Conservation (phyloP, 2,797 vertebrate species). For the Onychomys arenicola region DNA sequence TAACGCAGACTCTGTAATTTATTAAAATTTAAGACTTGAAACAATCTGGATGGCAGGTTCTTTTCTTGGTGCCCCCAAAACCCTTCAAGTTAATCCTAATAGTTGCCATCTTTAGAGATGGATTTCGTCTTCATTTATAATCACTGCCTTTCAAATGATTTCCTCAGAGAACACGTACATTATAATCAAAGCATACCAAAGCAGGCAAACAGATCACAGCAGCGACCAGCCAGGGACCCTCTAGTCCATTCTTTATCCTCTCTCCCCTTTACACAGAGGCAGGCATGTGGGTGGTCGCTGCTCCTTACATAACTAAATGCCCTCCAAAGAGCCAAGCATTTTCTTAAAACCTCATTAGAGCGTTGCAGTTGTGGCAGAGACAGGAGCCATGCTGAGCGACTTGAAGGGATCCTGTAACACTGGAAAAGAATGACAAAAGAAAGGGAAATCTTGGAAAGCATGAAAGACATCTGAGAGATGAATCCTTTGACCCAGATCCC, state of each 20-base stretch:
- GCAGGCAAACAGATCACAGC: background rate
- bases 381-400: background rate
- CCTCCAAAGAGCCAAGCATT: background rate
- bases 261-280: background rate
- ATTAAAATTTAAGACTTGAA: conserved; percentile 61
- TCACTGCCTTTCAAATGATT: conserved; percentile 54
- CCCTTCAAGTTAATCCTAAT: conserved; percentile 18
- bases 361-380: background rate
- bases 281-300: background rate
- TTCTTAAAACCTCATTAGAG: conserved; percentile 43
- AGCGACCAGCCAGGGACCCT: background rate
- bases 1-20: background rate
- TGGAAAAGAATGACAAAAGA: background rate
- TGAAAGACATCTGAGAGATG: background rate
- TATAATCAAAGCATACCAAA: conserved; percentile 11
- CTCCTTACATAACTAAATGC: background rate
- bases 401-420: background rate
- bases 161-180: background rate
- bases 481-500: background rate
- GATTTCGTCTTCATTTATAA: conserved; percentile 56
- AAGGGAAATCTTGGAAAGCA: background rate
- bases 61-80: conserved; percentile 18
- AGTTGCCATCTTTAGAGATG: background rate
- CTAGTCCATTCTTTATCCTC: background rate
- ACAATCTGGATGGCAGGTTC: conserved; percentile 4